These are phyloP conservation scores for Threskiornis aethiopicus DNA, from an alignment of 2,797 vertebrate genomes.

Conservation along the genomic window DNA sequence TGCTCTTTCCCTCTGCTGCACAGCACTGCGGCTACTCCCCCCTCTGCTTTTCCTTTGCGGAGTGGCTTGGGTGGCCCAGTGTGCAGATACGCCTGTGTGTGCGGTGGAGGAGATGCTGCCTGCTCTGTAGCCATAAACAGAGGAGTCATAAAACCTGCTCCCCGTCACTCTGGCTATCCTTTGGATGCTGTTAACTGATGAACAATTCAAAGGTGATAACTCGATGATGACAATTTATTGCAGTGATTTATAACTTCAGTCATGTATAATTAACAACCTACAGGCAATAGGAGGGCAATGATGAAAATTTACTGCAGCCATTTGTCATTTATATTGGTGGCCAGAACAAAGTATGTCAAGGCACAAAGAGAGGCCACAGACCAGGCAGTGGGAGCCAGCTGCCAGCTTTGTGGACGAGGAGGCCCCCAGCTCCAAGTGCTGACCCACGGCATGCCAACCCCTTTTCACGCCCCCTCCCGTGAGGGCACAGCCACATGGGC, in stretches of 20 bases:
- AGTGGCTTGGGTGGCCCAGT: not conserved
- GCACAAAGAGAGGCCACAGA: not conserved
- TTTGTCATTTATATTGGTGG: not conserved
- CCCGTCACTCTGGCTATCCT: not conserved
- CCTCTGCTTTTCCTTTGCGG: not conserved
- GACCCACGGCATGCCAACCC: accelerated
- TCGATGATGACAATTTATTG: not conserved
- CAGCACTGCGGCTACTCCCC: not conserved
- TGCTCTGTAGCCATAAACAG: not conserved
- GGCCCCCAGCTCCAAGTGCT: not conserved
- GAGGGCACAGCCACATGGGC: not conserved
- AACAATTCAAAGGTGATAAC: not conserved
- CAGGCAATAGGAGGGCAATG: not conserved
- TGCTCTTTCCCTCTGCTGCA: not conserved
- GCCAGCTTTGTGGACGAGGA: not conserved
- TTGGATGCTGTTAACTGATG: not conserved
- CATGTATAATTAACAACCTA: not conserved
- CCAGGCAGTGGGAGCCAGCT: not conserved
- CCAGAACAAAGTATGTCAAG: not conserved
- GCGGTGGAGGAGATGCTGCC: not conserved
- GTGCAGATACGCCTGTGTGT: not conserved
- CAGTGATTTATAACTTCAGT: not conserved
- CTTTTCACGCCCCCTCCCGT: accelerated
- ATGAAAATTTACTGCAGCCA: not conserved
- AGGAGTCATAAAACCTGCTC: not conserved